These are phyloP conservation scores for Tenthredo distinguenda DNA, from an alignment of 2,888 invertebrate genomes.

Conservation along the genomic window DNA sequence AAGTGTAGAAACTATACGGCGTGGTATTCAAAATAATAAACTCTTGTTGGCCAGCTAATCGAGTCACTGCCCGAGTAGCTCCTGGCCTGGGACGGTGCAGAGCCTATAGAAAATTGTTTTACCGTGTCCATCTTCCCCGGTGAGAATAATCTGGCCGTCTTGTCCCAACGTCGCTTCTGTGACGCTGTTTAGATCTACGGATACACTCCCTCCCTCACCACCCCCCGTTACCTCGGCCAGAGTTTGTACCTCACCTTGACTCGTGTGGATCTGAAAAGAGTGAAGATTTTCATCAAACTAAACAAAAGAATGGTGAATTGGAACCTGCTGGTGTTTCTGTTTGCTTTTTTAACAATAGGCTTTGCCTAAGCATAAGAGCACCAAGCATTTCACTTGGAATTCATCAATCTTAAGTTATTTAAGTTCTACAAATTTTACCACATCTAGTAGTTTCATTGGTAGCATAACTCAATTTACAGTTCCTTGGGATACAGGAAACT, in stretches of 20 bases:
- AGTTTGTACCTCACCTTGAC: slow-evolving; percentile 83
- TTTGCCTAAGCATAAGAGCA: slow-evolving; percentile 48
- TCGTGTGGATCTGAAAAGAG: slow-evolving; percentile 77
- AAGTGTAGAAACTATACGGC: slow-evolving; percentile 25
- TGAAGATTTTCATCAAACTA: slow-evolving; percentile 41
- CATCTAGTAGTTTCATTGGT: neutral
- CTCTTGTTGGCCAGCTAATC: slow-evolving; percentile 61
- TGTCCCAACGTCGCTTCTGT: slow-evolving; percentile 95
- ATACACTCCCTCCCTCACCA: slow-evolving; percentile 84
- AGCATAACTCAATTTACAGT: neutral
- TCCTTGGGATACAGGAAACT: neutral
- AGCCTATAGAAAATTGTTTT: slow-evolving; percentile 79
- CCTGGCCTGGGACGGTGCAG: slow-evolving; percentile 78
- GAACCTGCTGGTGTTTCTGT: slow-evolving; percentile 52
- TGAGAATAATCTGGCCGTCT: slow-evolving; percentile 96
- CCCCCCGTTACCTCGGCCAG: slow-evolving; percentile 86
- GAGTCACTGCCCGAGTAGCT: slow-evolving; percentile 77
- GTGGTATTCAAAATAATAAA: slow-evolving; percentile 38
- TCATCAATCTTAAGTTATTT: slow-evolving; percentile 47
- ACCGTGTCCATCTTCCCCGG: slow-evolving; percentile 97
- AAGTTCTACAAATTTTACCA: slow-evolving; percentile 19
- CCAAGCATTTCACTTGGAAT: slow-evolving; percentile 46
- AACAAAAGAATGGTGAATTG: slow-evolving; percentile 51
- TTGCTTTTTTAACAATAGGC: slow-evolving; percentile 30
- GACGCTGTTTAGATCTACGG: slow-evolving; percentile 92